Conservation (phyloP, 2,797 vertebrate genomes). For the Oreonectes daqikongensis region DNA sequence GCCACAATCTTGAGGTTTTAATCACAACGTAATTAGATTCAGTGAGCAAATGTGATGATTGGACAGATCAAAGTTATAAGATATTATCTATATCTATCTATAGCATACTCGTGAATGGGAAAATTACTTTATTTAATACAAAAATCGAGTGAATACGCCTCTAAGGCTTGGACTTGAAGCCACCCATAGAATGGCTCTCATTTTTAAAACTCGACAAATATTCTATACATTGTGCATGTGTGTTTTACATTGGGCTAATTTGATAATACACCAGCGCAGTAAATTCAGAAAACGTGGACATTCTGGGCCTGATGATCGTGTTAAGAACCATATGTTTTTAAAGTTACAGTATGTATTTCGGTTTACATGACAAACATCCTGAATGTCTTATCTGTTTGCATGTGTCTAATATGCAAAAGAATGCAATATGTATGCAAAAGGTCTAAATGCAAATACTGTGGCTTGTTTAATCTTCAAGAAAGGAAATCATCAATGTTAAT, state of each 20-base stretch:
- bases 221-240: not conserved
- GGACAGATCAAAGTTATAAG: constrained; percentile 28
- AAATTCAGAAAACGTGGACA: not conserved
- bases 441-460: not conserved
- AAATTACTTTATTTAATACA: too few relatives aligned
- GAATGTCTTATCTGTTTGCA: not conserved
- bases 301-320: not conserved
- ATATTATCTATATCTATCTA: constrained; percentile 41
- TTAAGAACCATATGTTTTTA: constrained; percentile 12
- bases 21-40: constrained; percentile 55
- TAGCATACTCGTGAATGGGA: too few relatives aligned
- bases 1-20: constrained; percentile 37
- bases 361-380: constrained; percentile 5
- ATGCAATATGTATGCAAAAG: too few relatives aligned
- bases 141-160: too few relatives aligned
- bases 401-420: not conserved
- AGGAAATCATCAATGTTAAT: not conserved
- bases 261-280: not conserved
- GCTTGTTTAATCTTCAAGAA: not conserved
- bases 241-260: not conserved
- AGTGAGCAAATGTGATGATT: constrained; percentile 49
- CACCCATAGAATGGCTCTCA: not conserved
- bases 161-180: too few relatives aligned
- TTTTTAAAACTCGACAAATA: not conserved
- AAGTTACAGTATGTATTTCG: constrained; percentile 2